Percentiles rank a stretch among this genome's conserved stretches.
Conservation (phyloP, 2,888 invertebrate genomes). For the Ditula angustiorana region DNA sequence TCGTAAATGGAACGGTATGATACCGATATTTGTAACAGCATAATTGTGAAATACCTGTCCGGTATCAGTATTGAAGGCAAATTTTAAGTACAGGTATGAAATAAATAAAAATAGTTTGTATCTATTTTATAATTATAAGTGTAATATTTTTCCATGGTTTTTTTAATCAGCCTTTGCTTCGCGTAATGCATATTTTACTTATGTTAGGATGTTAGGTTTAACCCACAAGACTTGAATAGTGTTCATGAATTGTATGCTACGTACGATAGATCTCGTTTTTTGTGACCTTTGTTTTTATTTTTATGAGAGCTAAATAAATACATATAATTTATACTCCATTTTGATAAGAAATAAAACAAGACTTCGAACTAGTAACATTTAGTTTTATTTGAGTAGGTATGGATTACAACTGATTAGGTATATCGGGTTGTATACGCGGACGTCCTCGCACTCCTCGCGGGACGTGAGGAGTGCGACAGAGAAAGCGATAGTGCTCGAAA, state of each 20-base stretch:
- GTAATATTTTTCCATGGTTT: too few species aligned
- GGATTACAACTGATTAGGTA: too few species aligned
- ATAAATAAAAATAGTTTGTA: too few species aligned
- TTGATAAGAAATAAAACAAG: slow-evolving; percentile 19
- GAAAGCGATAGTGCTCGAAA: background rate
- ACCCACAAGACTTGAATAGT: slow-evolving; percentile 12
- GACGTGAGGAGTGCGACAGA: background rate
- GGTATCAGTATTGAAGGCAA: too few species aligned
- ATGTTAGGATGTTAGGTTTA: background rate
- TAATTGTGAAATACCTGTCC: too few species aligned
- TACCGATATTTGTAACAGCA: too few species aligned
- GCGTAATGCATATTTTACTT: background rate
- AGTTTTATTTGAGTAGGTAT: slow-evolving; percentile 21
- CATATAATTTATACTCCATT: slow-evolving; percentile 5
- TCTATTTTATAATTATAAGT: too few species aligned
- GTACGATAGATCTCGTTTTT: slow-evolving; percentile 33
- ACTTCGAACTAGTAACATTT: slow-evolving; percentile 5
- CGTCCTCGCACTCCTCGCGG: background rate
- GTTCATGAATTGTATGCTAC: slow-evolving; percentile 12
- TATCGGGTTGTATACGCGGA: background rate
- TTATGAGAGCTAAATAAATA: slow-evolving; percentile 1
- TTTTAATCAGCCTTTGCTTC: too few species aligned
- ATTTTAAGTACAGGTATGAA: too few species aligned
- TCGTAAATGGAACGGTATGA: too few species aligned
- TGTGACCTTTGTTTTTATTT: slow-evolving; percentile 8